Evolutionary conservation across 1,140 invertebrate species (phyloP), one percentile per base, ranked within the genome.

Genomic region (Papilio xuthus): DNA sequence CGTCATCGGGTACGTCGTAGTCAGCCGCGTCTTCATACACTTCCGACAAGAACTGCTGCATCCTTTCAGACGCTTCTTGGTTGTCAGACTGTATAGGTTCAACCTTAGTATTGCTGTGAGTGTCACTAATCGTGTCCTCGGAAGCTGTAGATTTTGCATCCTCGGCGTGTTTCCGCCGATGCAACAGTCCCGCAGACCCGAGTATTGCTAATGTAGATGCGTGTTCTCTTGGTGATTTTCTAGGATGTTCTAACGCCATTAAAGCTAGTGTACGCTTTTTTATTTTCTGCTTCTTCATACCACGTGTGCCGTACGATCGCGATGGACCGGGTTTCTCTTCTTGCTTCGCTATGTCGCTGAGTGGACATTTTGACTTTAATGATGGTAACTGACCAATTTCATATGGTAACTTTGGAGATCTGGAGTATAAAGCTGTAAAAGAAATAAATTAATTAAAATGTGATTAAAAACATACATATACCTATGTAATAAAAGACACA

Each of bases 151-250:
- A 94, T 80, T 94, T 94, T 12, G 86, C 79, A 79, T 94, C 94
- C 7, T 94, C 94, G 4, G 83, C 80, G 70, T 93, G 89, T 85
- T 94, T 95, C 28, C 94, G 89, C 74, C 95, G 93, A 12, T 95
- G 94, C 13, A 96, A 91, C 37, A 96, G 88, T 72, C 95, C 96
- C 0, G 90, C 90, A 0, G 91, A 92, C 76, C 96, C 96, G 79
- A 98, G 95, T 77, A 98, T 97, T 0, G 97, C 97, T 47, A 97
- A 88, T 0, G 97, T 98, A 0, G 97, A 97, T 0, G 97, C 97
- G 85, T 98, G 97, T 88, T 97, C 97, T 41, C 97, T 92, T 0
- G 97, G 97, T 4, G 97, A 97, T 85, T 98, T 97, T n/a, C 97
- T 92, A 0, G 97, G 96, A 79, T 96, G 96, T 74, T 96, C 94